These are phyloP conservation scores for Tenthredo livida DNA, from an alignment of 2,888 invertebrate species.

Conservation along the genomic window DNA sequence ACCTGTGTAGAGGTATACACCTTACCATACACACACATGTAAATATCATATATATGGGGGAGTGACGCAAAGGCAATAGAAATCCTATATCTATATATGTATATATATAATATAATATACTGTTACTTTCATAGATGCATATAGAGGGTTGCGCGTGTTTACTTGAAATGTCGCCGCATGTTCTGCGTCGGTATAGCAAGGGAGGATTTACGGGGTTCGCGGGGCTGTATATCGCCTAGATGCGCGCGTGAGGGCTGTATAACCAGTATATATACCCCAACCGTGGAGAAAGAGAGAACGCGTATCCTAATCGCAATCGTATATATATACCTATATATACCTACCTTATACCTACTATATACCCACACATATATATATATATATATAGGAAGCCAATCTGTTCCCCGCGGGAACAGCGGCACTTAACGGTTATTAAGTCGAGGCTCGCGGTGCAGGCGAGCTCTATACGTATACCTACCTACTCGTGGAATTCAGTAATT, in stretches of 20 bases:
- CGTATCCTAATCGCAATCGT: conserved; percentile 36
- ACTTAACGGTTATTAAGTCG: conserved; percentile 51
- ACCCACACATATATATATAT: not conserved
- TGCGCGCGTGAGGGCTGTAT: not conserved
- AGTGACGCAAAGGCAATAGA: not conserved
- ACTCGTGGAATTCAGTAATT: conserved; percentile 48
- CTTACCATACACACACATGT: not conserved
- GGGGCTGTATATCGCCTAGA: not conserved
- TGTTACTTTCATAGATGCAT: conserved; percentile 2
- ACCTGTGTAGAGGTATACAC: not conserved
- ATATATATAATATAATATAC: not conserved
- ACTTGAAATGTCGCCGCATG: conserved; percentile 36
- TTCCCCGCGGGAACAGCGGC: conserved; percentile 49
- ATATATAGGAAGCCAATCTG: conserved; percentile 42
- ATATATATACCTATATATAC: not conserved
- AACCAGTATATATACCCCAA: not conserved
- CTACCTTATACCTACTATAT: not conserved
- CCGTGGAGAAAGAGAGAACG: not conserved
- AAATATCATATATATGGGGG: not conserved
- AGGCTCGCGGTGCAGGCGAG: conserved; percentile 15
- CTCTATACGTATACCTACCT: conserved; percentile 7
- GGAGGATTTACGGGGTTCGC: conserved; percentile 29
- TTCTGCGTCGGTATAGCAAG: not conserved
- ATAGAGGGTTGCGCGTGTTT: conserved; percentile 8
- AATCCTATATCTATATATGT: not conserved